Conservation (phyloP, 2,888 invertebrate species). For the Xanthia icteritia region DNA sequence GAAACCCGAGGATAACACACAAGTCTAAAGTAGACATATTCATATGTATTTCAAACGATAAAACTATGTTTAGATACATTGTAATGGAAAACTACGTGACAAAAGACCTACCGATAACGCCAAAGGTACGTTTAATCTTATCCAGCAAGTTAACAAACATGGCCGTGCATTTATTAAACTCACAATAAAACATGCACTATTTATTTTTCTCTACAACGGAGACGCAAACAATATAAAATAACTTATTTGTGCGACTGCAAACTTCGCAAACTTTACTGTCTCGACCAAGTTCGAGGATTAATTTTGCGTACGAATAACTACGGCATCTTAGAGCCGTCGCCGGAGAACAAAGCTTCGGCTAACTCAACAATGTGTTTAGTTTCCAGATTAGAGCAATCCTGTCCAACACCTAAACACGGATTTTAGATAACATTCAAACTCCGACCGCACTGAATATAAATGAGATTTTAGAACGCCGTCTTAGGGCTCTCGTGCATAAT, state of each 20-base stretch:
- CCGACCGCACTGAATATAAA: constrained; percentile 89
- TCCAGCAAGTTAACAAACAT: constrained; percentile 66
- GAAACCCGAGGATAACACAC: constrained; percentile 53
- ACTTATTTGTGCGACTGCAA: constrained; percentile 68
- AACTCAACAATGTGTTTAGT: constrained; percentile 90
- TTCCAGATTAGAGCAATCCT: constrained; percentile 89
- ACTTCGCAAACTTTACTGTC: constrained; percentile 66
- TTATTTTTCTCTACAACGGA: constrained; percentile 65
- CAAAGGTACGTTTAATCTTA: constrained; percentile 73
- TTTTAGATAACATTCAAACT: constrained; percentile 90
- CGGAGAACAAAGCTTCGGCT: constrained; percentile 85
- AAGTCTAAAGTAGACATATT: constrained; percentile 38
- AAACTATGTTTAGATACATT: constrained; percentile 55
- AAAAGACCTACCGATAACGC: constrained; percentile 67
- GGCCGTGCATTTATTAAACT: constrained; percentile 57
- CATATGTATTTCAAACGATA: constrained; percentile 53
- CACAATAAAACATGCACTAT: constrained; percentile 60
- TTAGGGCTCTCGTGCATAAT: constrained; percentile 87
- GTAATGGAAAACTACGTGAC: constrained; percentile 63
- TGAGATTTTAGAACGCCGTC: constrained; percentile 88
- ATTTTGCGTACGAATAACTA: constrained; percentile 73
- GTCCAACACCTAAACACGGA: constrained; percentile 90
- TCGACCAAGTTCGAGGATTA: constrained; percentile 73
- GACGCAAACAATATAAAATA: constrained; percentile 66
- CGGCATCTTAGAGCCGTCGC: constrained; percentile 74